Percentiles rank a stretch among this genome's conserved stretches.
Conservation (phyloP, 2,113 vertebrate genomes). For the Otus sunia region DNA sequence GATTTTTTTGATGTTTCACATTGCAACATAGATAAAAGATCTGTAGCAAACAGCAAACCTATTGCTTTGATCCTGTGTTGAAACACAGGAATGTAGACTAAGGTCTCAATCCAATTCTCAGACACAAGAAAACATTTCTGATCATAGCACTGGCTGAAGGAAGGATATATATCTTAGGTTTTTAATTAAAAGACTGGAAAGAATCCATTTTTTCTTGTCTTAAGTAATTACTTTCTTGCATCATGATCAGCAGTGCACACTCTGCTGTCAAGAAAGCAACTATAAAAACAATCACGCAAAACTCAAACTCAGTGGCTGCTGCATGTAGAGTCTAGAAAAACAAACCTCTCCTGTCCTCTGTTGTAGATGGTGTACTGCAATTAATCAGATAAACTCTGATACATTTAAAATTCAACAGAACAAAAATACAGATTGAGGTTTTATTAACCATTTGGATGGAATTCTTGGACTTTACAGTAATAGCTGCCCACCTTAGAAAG, state of each 20-base stretch:
- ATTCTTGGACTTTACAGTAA: neutral
- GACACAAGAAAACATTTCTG: neutral
- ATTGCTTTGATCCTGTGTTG: neutral
- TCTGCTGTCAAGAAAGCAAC: neutral
- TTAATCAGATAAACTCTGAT: neutral
- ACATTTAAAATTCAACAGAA: neutral
- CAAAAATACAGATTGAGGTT: neutral
- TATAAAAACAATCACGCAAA: neutral
- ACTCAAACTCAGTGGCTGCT: neutral
- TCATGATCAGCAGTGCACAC: neutral
- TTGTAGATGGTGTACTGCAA: neutral
- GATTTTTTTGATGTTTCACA: conserved; percentile 32
- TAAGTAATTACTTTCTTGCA: neutral
- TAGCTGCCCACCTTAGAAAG: neutral
- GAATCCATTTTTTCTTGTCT: neutral
- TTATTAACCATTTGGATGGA: neutral
- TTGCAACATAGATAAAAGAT: neutral
- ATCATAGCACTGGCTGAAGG: neutral
- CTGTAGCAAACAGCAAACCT: neutral
- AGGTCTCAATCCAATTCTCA: neutral
- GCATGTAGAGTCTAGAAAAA: too few relatives aligned
- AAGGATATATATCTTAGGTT: neutral
- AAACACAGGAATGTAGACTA: neutral
- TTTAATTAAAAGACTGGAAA: neutral
- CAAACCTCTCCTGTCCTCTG: neutral